phyloP scores from a whole-genome alignment of 2,797 vertebrate genomes.

The Dromococcyx pavoninus region DNA sequence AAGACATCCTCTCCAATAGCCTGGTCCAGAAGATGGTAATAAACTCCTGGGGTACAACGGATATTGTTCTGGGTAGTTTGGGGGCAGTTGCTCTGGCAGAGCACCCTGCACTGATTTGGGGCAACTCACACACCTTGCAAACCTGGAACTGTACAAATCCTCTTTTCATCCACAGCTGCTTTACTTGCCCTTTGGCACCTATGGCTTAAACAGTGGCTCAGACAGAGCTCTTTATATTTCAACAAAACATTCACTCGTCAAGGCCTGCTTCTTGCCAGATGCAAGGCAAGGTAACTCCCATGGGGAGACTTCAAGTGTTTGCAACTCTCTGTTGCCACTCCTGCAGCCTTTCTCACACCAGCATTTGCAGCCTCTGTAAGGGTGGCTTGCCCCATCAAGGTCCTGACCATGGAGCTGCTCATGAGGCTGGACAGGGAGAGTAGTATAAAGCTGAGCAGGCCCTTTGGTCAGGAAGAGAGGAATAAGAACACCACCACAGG shows the following conservation, averaged over 20 bases:
- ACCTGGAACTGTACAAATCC: neutral
- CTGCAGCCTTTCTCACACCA: neutral
- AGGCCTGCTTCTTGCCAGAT: neutral
- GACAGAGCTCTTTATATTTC: neutral
- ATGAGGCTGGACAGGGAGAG: neutral
- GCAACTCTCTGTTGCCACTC: neutral
- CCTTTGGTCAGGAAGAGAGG: neutral
- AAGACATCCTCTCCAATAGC: neutral
- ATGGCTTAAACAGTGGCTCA: neutral
- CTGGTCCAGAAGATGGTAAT: neutral
- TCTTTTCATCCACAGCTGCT: neutral
- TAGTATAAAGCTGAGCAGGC: neutral
- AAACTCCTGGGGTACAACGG: neutral
- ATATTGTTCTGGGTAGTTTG: neutral
- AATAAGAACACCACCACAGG: neutral
- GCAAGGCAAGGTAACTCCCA: neutral
- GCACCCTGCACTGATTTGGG: neutral
- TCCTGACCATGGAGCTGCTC: neutral
- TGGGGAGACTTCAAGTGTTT: neutral
- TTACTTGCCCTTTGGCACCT: neutral
- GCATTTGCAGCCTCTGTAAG: neutral
- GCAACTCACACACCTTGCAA: neutral
- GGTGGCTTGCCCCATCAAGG: fast-evolving
- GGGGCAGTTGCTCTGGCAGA: neutral
- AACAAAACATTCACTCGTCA: neutral